Percentiles rank a stretch among this genome's conserved stretches.
phyloP scores from a whole-genome alignment of 2,888 invertebrate genomes.

The Terebella lapidaria region DNA sequence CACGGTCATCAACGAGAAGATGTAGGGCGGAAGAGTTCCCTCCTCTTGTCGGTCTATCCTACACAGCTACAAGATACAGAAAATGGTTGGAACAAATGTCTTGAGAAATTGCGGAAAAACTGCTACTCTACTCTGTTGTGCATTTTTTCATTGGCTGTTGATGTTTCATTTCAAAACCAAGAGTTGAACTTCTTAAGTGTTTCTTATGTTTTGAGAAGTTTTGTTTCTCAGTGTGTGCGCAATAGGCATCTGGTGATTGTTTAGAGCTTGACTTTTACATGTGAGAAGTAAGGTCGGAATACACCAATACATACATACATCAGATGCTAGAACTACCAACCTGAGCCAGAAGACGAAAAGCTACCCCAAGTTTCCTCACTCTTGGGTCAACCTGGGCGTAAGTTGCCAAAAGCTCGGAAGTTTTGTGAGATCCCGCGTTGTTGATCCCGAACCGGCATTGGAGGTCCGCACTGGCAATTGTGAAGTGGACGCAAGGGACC shows the following conservation, averaged over 20 bases:
- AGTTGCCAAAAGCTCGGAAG: slow-evolving; percentile 56
- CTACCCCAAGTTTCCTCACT: slow-evolving; percentile 53
- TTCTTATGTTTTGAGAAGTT: no score
- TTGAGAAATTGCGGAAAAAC: neutral
- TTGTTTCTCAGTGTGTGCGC: no score
- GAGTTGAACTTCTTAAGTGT: no score
- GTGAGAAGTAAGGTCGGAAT: no score
- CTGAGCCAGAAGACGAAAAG: slow-evolving; percentile 53
- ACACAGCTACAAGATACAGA: slow-evolving; percentile 45
- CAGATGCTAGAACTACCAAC: slow-evolving; percentile 32
- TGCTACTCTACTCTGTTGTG: neutral
- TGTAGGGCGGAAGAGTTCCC: slow-evolving; percentile 57
- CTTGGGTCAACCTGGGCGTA: slow-evolving; percentile 57
- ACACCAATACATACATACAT: no score
- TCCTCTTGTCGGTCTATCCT: slow-evolving; percentile 53
- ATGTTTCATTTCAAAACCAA: no score
- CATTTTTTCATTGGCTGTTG: no score
- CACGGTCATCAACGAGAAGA: slow-evolving; percentile 56
- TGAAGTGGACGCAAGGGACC: slow-evolving; percentile 4
- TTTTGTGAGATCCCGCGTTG: slow-evolving; percentile 53
- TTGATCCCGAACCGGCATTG: slow-evolving; percentile 44
- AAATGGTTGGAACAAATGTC: neutral
- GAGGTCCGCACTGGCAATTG: neutral
- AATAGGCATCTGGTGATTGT: no score
- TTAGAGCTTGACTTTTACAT: no score